phyloP scores from a whole-genome alignment of 2,113 vertebrate genomes.

The Aepyceros melampus region DNA sequence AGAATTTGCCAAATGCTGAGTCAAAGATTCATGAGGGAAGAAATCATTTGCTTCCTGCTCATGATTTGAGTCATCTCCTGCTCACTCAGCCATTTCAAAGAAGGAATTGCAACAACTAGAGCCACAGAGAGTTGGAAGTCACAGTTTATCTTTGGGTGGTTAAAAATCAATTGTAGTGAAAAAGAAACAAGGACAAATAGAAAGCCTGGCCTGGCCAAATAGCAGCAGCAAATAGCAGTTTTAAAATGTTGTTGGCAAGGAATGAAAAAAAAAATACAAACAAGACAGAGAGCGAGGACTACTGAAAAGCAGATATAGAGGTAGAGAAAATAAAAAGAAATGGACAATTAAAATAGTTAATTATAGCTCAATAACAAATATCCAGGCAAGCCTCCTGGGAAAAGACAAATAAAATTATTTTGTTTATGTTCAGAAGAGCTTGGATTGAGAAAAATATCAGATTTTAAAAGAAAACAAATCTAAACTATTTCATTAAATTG shows the following conservation, averaged over 20 bases:
- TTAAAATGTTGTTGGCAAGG: constrained; percentile 11
- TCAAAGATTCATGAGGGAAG: constrained; percentile 53
- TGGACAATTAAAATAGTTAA: background rate
- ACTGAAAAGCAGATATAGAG: background rate
- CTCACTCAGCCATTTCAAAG: constrained; percentile 64
- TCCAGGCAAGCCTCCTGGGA: background rate
- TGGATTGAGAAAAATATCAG: background rate
- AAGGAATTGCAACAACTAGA: background rate
- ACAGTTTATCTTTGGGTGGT: constrained; percentile 59
- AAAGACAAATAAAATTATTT: background rate
- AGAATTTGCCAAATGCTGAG: constrained; percentile 38
- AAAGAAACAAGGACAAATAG: constrained; percentile 53
- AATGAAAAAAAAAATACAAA: constrained; percentile 1
- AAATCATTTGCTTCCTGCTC: constrained; percentile 52
- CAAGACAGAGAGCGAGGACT: background rate
- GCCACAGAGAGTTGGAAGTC: constrained; percentile 25
- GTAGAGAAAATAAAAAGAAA: background rate
- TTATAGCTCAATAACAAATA: background rate
- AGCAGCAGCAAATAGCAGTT: constrained; percentile 30
- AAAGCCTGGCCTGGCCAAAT: constrained; percentile 37
- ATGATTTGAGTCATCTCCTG: constrained; percentile 51
- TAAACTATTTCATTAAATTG: background rate
- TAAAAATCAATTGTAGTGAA: constrained; percentile 66
- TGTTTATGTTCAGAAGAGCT: background rate
- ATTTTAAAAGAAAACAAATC: background rate